Percentiles rank a stretch among this genome's conserved stretches.
These are phyloP conservation scores for Aradophagus sp. DNA, from an alignment of 1,140 invertebrate species.

Conservation along the genomic window DNA sequence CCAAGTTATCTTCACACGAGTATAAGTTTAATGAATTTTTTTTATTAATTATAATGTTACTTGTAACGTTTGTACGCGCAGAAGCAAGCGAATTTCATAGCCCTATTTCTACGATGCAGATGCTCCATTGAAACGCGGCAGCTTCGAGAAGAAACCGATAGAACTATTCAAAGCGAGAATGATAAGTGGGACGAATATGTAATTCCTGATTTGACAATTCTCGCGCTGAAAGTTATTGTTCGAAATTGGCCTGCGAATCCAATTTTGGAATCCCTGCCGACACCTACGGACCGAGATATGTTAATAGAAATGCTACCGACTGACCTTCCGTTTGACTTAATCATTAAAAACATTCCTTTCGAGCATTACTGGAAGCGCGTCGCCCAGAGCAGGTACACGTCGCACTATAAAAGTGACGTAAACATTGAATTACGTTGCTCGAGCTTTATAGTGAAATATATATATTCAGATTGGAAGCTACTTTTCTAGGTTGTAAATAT, in stretches of 20 bases:
- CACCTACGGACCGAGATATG: slow-evolving; percentile 59
- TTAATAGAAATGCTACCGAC: slow-evolving; percentile 68
- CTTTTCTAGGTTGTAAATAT: too few relatives aligned
- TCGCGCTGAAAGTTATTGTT: slow-evolving; percentile 61
- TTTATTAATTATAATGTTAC: too few relatives aligned
- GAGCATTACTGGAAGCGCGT: slow-evolving; percentile 71
- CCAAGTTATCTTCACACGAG: too few relatives aligned
- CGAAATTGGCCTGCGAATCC: slow-evolving; percentile 61
- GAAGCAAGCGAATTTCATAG: too few relatives aligned
- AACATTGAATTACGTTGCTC: too few relatives aligned
- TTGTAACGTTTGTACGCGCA: too few relatives aligned
- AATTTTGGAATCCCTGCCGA: slow-evolving; percentile 64
- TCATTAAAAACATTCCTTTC: slow-evolving; percentile 60
- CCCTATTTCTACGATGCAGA: too few relatives aligned
- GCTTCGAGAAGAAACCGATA: slow-evolving; percentile 48
- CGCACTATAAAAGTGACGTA: neutral
- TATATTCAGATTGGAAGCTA: too few relatives aligned
- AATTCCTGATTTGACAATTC: slow-evolving; percentile 62
- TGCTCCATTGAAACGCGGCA: slow-evolving; percentile 61
- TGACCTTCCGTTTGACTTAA: slow-evolving; percentile 66
- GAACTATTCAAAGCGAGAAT: slow-evolving; percentile 63
- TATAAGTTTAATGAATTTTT: too few relatives aligned
- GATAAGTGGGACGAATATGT: slow-evolving; percentile 61
- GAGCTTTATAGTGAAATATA: too few relatives aligned
- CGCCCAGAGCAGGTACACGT: slow-evolving; percentile 60